Percentiles rank a stretch among this genome's conserved stretches.
phyloP scores from a whole-genome alignment of 92 coral and sea anemone species.

The Paramuricea clavata region DNA sequence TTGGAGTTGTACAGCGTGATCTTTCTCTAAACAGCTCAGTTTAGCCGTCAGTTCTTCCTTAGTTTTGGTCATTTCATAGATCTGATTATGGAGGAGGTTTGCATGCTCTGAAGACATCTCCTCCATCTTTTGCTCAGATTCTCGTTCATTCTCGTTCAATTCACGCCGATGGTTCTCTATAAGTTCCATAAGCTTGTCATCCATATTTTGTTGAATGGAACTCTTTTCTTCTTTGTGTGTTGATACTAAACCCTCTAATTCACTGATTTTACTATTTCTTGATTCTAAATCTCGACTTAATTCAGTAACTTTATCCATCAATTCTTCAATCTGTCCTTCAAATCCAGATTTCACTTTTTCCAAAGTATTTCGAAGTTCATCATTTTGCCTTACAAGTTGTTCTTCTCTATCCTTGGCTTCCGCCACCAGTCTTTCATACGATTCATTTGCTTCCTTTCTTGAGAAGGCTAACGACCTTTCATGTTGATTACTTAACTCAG shows the following conservation, averaged over 20 bases:
- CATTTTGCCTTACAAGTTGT: slow-evolving; percentile 68
- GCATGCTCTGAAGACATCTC: slow-evolving; percentile 82
- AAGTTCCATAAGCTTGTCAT: slow-evolving; percentile 82
- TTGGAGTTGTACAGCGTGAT: slow-evolving; percentile 71
- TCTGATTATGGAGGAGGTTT: slow-evolving; percentile 65
- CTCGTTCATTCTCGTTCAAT: slow-evolving; percentile 75
- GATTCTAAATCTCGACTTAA: slow-evolving; percentile 78
- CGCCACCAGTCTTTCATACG: slow-evolving; percentile 78
- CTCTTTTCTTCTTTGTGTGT: slow-evolving; percentile 75
- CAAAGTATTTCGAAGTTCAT: slow-evolving; percentile 76
- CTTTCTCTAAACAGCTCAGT: slow-evolving; percentile 64
- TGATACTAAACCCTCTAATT: slow-evolving; percentile 79
- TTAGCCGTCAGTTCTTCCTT: slow-evolving; percentile 76
- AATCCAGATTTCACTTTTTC: slow-evolving; percentile 70
- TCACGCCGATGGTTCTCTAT: slow-evolving; percentile 84
- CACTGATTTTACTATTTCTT: slow-evolving; percentile 79
- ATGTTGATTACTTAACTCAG: slow-evolving; percentile 87
- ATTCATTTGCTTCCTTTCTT: slow-evolving; percentile 87
- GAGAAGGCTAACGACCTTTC: slow-evolving; percentile 85
- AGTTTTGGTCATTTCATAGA: slow-evolving; percentile 53
- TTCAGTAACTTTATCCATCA: slow-evolving; percentile 65
- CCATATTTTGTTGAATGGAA: slow-evolving; percentile 77
- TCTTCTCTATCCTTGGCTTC: slow-evolving; percentile 96
- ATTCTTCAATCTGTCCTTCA: slow-evolving; percentile 73
- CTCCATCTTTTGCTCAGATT: slow-evolving; percentile 76